These are phyloP conservation scores for Centropus unirufus DNA, from an alignment of 2,113 vertebrate genomes.

Conservation along the genomic window DNA sequence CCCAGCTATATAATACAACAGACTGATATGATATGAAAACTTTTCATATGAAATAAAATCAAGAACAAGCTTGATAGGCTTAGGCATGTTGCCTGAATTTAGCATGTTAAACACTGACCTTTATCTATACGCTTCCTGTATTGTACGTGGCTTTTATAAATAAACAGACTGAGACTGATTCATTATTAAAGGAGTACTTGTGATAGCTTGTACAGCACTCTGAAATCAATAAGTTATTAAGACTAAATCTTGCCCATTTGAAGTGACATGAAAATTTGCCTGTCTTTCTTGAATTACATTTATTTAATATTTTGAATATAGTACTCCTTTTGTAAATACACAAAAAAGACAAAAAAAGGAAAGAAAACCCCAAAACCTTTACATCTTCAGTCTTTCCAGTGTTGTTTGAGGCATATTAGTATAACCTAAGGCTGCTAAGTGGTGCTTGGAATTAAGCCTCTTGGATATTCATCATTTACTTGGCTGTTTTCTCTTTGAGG, in stretches of 20 bases:
- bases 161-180: not conserved
- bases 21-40: not conserved
- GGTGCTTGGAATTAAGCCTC: not conserved
- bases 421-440: not conserved
- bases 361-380: not conserved
- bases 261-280: not conserved
- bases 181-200: not conserved
- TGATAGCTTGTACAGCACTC: not conserved
- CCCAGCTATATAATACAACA: not conserved
- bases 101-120: not conserved
- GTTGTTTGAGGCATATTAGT: not conserved
- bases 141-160: not conserved
- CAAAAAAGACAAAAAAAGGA: rapidly evolving
- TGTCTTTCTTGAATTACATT: not conserved
- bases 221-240: not conserved
- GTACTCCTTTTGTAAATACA: not conserved
- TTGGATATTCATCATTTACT: not conserved
- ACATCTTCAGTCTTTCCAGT: not conserved
- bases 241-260: not conserved
- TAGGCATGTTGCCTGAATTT: not conserved
- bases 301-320: not conserved
- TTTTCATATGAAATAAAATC: not conserved
- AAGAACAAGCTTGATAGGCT: not conserved
- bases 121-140: not conserved
- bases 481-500: not conserved